These are phyloP conservation scores for Drosophila aff. DNA, from an alignment of 1,140 invertebrate species.

Conservation along the genomic window DNA sequence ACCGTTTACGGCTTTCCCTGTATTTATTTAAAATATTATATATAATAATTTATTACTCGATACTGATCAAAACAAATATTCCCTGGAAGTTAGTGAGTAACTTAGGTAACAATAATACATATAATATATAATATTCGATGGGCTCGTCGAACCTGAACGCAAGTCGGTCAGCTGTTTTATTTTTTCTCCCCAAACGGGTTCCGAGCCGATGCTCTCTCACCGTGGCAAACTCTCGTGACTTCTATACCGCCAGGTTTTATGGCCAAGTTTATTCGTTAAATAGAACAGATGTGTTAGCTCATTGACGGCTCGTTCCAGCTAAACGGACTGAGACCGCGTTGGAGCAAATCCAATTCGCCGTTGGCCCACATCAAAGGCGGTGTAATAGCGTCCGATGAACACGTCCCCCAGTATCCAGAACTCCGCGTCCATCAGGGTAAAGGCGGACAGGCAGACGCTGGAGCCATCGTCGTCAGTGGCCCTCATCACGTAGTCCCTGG, in stretches of 20 bases:
- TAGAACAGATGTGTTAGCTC: constrained; percentile 26
- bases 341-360: constrained; percentile 87
- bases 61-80: background rate
- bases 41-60: too few relatives aligned
- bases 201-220: background rate
- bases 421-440: constrained; percentile 42
- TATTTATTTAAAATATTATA: background rate
- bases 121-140: constrained; percentile 17
- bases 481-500: constrained; percentile 47
- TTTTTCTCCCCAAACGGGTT: constrained; percentile 32
- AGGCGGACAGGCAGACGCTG: constrained; percentile 36
- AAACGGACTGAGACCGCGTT: background rate
- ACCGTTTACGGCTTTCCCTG: background rate
- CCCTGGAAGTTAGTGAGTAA: background rate
- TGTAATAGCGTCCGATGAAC: constrained; percentile 90
- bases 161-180: constrained; percentile 37
- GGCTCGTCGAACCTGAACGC: constrained; percentile 30
- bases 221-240: constrained; percentile 13
- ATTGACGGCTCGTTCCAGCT: constrained; percentile 7
- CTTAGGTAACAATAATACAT: constrained; percentile 1
- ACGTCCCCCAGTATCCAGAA: constrained; percentile 85
- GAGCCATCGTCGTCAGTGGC: constrained; percentile 32
- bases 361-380: constrained; percentile 89
- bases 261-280: constrained; percentile 21
- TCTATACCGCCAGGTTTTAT: constrained; percentile 9